These are phyloP conservation scores for Cyphomyrus plagiostoma DNA, from an alignment of 2,113 vertebrate genomes.

Conservation along the genomic window DNA sequence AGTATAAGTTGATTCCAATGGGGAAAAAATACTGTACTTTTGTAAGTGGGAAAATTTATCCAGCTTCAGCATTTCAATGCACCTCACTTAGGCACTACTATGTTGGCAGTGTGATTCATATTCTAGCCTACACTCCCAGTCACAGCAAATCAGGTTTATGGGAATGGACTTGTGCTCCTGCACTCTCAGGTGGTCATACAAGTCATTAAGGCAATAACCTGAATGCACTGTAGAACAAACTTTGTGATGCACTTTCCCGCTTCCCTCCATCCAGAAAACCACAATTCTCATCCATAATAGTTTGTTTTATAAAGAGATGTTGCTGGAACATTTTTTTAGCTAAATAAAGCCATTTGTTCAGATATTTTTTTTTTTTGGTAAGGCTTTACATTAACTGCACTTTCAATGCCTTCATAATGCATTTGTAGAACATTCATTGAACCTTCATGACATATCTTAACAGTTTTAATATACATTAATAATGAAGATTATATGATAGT, in stretches of 20 bases:
- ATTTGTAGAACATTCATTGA: no score
- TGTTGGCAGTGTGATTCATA: conserved; percentile 8
- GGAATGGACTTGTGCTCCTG: background rate
- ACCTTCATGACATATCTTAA: no score
- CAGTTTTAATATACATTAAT: no score
- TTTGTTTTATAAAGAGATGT: background rate
- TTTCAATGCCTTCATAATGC: no score
- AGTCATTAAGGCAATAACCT: background rate
- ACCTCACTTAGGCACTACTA: conserved; percentile 12
- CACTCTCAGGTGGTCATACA: background rate
- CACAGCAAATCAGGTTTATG: background rate
- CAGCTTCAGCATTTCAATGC: conserved; percentile 15
- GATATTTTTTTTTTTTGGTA: background rate
- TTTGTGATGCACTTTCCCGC: background rate
- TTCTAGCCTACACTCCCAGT: background rate
- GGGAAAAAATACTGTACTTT: no score
- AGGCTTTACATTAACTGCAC: no score
- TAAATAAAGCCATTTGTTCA: background rate
- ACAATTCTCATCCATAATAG: background rate
- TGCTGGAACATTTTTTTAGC: background rate
- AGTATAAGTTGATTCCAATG: conserved; percentile 12
- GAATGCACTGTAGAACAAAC: background rate
- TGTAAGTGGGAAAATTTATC: background rate
- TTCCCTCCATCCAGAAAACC: background rate
- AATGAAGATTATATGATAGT: no score